Conservation (phyloP, 2,113 vertebrate genomes). For the Pomatorhinus ruficollis region DNA sequence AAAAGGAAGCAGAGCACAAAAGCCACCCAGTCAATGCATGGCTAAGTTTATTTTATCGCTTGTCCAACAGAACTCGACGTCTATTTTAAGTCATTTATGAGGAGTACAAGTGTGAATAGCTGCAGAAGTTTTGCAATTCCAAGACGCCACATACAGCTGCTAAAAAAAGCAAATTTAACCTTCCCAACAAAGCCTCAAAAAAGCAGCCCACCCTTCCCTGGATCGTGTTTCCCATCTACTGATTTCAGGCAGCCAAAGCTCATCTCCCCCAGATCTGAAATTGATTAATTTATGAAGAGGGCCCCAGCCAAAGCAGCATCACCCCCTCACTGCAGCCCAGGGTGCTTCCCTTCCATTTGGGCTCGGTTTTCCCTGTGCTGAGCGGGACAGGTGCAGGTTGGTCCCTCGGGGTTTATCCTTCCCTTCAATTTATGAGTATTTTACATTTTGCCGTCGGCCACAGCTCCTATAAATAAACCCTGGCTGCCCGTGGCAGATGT, state of each 20-base stretch:
- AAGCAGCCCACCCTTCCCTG: not conserved
- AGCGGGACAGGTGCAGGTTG: not conserved
- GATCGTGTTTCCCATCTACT: not conserved
- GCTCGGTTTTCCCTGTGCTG: not conserved
- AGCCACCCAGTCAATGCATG: not conserved
- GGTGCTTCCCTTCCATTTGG: not conserved
- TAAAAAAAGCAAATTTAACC: constrained; percentile 47
- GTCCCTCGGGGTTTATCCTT: not conserved
- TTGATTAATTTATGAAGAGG: not conserved
- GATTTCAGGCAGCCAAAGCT: not conserved
- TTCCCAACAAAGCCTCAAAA: constrained; percentile 18
- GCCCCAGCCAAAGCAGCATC: not conserved
- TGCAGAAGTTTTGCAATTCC: constrained; percentile 50
- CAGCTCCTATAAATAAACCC: constrained; percentile 29
- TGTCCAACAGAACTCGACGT: not conserved
- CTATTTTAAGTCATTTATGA: constrained; percentile 48
- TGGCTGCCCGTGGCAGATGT: constrained; percentile 22
- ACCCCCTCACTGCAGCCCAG: not conserved
- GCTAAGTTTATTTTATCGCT: constrained; percentile 58
- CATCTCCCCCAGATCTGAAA: not conserved
- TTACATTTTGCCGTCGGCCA: not conserved
- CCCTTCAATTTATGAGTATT: not conserved
- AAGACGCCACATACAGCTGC: constrained; percentile 17
- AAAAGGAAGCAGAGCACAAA: constrained; percentile 1
- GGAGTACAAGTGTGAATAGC: constrained; percentile 48